Evolutionary conservation across 1,140 invertebrate species (phyloP).

Genomic region (Cylas formicarius): DNA sequence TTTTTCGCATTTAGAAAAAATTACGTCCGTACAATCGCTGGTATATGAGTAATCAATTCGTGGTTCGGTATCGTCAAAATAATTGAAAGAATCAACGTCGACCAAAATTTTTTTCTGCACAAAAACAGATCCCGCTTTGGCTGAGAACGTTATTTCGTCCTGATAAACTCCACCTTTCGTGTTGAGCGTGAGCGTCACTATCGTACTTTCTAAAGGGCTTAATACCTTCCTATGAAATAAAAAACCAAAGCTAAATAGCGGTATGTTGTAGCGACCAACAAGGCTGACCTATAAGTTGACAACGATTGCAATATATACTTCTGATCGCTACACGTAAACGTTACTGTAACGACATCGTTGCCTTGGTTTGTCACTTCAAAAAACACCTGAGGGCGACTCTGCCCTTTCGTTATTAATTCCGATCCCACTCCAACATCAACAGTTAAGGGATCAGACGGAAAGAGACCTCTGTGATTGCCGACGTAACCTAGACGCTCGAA

Average conservation of each 20-base stretch:
- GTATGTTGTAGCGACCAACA: neutral
- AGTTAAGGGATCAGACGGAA: constrained; percentile 16
- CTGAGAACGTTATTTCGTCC: constrained; percentile 41
- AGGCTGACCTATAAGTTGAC: constrained; percentile 22
- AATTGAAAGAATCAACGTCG: constrained; percentile 35
- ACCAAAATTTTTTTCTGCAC: constrained; percentile 42
- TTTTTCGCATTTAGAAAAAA: constrained; percentile 41
- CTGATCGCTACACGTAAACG: constrained; percentile 26
- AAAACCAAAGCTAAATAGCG: neutral
- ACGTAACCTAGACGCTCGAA: constrained; percentile 24
- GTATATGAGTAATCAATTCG: constrained; percentile 43
- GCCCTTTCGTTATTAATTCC: constrained; percentile 17
- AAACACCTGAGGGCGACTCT: constrained; percentile 21
- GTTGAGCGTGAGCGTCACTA: constrained; percentile 20
- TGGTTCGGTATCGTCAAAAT: constrained; percentile 37
- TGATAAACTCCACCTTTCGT: constrained; percentile 21
- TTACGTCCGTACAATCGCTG: constrained; percentile 45
- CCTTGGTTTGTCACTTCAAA: constrained; percentile 36
- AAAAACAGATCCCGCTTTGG: constrained; percentile 31
- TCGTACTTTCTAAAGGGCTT: constrained; percentile 23
- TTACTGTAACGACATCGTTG: constrained; percentile 20
- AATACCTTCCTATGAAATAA: constrained; percentile 13
- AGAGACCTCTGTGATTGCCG: constrained; percentile 10
- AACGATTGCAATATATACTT: constrained; percentile 24
- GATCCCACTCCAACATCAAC: constrained; percentile 27